Base-by-base conservation (phyloP, 2,113 vertebrate species). In the Pagrus major region DNA sequence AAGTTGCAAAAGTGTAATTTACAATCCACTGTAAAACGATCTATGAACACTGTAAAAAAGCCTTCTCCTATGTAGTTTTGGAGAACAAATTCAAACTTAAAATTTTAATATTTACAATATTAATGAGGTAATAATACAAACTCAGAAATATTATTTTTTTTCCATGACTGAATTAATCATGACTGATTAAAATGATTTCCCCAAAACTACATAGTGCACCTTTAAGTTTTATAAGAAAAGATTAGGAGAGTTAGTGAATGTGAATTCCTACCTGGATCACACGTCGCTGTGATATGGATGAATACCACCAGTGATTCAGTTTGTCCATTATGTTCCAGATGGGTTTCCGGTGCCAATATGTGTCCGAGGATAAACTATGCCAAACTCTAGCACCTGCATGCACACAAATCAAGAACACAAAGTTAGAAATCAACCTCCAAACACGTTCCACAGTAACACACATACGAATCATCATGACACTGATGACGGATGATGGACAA, bases 241-340 rank as follows among this genome's bases (percentile, higher is more conserved):
- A n/a, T n/a, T n/a, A n/a, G n/a, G n/a, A n/a, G n/a, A n/a, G n/a
- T n/a, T 35, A 35, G 7, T 44, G 37, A 25, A 35, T 33, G 52
- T 55, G 37, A 6, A n/a, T 39, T 49, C 46, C 2, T 31, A 74
- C 71, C 71, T 54, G 46, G 9, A 74, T 64, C 20, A 63, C 71
- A n/a, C 2, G 0, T 15, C 7, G 9, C 12, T 16, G 35, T 6
- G 1, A 2, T 52, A 23, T 12, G 1, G 6, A 7, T 6, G 18
- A 74, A 64, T 6, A 42, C 7, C 2, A n/a, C 59, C 35, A 52
- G 23, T 11, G 2, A 1, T 11, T 16, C 42, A 64, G 9, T 52
- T 0, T 0, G 1, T 15, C 1, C 46, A n/a, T n/a, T 12, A 52
- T 0, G 3, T 15, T 15, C 23, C 23, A 1, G n/a, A 1, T 2